phyloP scores from a whole-genome alignment of 2,113 vertebrate species.

The Pongo abelii region DNA sequence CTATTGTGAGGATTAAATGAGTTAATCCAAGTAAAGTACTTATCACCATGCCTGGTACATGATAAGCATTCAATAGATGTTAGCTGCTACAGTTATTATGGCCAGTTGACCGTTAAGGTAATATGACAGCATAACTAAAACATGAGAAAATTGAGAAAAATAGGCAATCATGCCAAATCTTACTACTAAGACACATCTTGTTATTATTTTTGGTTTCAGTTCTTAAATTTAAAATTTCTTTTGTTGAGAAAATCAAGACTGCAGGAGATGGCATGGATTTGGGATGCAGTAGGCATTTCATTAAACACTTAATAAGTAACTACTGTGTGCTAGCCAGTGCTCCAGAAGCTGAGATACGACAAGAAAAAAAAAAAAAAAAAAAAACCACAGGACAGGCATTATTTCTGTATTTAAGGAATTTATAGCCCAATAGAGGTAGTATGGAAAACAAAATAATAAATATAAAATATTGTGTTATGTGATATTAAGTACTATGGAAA shows the following conservation, averaged over 20 bases:
- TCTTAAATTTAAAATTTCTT: slow-evolving; percentile 19
- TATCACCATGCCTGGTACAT: background rate
- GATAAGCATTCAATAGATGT: background rate
- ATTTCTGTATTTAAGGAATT: background rate
- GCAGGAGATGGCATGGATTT: background rate
- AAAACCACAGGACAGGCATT: background rate
- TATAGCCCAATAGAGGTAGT: background rate
- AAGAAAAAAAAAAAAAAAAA: too few species aligned
- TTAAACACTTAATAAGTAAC: background rate
- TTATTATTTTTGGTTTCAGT: background rate
- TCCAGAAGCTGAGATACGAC: background rate
- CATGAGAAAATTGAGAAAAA: background rate
- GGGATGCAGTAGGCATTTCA: background rate
- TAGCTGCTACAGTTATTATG: background rate
- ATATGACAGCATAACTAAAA: background rate
- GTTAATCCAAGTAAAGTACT: background rate
- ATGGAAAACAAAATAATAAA: background rate
- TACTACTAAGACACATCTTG: background rate
- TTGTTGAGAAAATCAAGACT: background rate
- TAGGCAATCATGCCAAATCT: background rate
- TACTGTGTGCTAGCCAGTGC: background rate
- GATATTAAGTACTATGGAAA: background rate
- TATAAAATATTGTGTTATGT: background rate
- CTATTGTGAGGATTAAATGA: slow-evolving; percentile 2
- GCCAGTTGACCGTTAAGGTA: background rate